Base-by-base conservation (phyloP, 2,888 invertebrate species). In the Melanophora roralis region DNA sequence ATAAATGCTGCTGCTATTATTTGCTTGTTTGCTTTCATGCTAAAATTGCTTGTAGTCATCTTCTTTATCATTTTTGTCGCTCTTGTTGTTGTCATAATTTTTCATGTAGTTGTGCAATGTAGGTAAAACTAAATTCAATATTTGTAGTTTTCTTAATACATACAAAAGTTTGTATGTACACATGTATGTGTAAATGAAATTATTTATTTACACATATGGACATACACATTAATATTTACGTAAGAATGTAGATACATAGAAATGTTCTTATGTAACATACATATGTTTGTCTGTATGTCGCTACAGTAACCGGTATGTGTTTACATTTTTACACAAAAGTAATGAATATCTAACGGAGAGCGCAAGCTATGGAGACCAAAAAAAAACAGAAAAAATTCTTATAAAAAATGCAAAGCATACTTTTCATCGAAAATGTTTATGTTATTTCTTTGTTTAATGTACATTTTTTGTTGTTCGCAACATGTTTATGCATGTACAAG, bases 361-460 rank as follows among this genome's bases (percentile, higher is more conserved):
- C 6, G 27, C 27, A 53, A 34, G 32, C 6, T 16, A 47, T 8
- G 16, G 9, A 69, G 23, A 43, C 34, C 11, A 2, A 36, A 32
- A 40, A 14, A 55, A 45, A 8, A 64, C 16, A 57, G 59, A 49
- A 67, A 60, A 51, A 43, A 4, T 45, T 21, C 55, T 69, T 69
- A 69, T 55, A 45, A 68, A 76, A 65, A 68, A 72, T 72, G 43
- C 47, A 81, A 69, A 65, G 81, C 76, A 79, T 81, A 78, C 75
- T 76, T 78, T 75, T 78, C 62, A 78, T 62, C 71, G 68, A 38
- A 67, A 49, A 65, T 47, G 27, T 57, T 23, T 51, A 34, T 57
- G 14, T 21, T 43, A 16, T 36, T 36, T 57, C 64, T 45, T 36
- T 59, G 21, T 53, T 51, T 8, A 36, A 1, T 43, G 9, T 60